Percentiles rank a stretch among this genome's conserved stretches.
phyloP scores from a whole-genome alignment of 2,888 invertebrate genomes.

The Helobdella robusta region DNA sequence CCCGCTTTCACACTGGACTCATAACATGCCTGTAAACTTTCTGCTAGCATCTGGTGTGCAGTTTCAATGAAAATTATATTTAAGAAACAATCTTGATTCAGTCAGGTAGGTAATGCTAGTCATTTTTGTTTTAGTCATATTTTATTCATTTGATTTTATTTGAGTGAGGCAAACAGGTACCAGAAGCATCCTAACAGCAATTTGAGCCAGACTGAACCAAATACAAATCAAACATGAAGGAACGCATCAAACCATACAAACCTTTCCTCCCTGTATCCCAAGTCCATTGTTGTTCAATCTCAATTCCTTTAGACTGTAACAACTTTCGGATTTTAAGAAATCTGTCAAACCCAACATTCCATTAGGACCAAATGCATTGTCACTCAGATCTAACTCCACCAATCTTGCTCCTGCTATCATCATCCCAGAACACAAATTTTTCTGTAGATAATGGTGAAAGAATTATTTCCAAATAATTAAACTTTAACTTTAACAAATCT shows the following conservation, averaged over 20 bases:
- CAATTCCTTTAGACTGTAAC: conserved; percentile 71
- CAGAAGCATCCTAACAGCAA: too few relatives aligned
- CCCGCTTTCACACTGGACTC: conserved; percentile 56
- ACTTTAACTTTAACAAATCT: too few relatives aligned
- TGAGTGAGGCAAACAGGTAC: too few relatives aligned
- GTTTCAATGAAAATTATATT: too few relatives aligned
- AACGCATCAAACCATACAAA: too few relatives aligned
- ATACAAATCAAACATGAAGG: too few relatives aligned
- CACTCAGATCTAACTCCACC: conserved; percentile 79
- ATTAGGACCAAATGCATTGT: conserved; percentile 76
- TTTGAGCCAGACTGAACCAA: too few relatives aligned
- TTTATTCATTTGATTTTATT: too few relatives aligned
- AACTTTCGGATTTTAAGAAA: conserved; percentile 70
- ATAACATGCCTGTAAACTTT: conserved; percentile 62
- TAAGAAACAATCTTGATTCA: too few relatives aligned
- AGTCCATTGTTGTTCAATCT: conserved; percentile 88
- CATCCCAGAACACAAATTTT: conserved; percentile 68
- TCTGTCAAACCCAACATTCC: conserved; percentile 47
- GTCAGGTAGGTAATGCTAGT: too few relatives aligned
- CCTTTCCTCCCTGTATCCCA: conserved; percentile 75
- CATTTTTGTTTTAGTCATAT: too few relatives aligned
- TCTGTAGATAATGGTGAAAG: conserved; percentile 52
- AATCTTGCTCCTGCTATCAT: conserved; percentile 69
- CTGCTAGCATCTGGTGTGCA: conserved; percentile 67
- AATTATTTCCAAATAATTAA: too few relatives aligned